Conservation (phyloP, 2,888 invertebrate genomes). For the Magallana nippona region DNA sequence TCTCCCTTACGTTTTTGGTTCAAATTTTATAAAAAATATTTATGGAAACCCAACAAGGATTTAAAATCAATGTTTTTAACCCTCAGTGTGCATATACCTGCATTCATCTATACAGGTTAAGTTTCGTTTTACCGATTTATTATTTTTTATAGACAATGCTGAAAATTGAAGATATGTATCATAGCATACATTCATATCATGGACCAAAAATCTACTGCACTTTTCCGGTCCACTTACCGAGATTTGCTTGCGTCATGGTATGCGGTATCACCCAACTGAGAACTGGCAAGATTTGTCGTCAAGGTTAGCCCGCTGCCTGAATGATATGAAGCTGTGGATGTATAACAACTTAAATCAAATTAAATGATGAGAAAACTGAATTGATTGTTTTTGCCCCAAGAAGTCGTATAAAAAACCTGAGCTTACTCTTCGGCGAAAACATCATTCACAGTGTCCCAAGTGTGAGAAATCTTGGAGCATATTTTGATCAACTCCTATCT, state of each 20-base stretch:
- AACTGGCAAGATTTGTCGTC: background rate
- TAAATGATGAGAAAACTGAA: background rate
- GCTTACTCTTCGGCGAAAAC: conserved; percentile 4
- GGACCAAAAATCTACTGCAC: conserved; percentile 29
- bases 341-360: background rate
- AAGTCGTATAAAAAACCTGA: conserved; percentile 12
- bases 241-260: background rate
- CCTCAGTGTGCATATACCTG: too few species aligned
- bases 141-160: too few species aligned
- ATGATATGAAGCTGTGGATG: background rate
- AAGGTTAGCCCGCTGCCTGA: background rate
- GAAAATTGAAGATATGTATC: too few species aligned
- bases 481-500: background rate
- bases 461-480: conserved; percentile 16
- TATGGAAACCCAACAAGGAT: too few species aligned
- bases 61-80: too few species aligned
- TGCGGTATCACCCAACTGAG: background rate
- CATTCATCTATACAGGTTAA: too few species aligned
- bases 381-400: background rate
- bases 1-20: too few species aligned
- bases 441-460: conserved; percentile 4
- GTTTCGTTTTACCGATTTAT: too few species aligned
- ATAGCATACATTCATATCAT: too few species aligned
- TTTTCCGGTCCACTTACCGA: background rate
- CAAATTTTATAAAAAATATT: too few species aligned